phyloP scores from a whole-genome alignment of 2,888 invertebrate genomes.

The Drosophila stalkeri region DNA sequence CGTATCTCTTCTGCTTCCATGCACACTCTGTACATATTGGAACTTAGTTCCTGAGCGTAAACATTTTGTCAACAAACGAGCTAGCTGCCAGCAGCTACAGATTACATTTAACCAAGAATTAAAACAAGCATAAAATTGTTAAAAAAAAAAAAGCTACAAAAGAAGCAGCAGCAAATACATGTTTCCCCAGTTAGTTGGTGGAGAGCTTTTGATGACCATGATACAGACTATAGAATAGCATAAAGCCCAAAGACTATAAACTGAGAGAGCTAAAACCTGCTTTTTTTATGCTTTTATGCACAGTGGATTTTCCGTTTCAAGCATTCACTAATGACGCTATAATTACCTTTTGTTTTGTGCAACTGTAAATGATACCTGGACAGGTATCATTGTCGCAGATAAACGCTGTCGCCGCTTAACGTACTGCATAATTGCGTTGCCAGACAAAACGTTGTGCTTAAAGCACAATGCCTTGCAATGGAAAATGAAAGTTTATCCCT shows the following conservation, averaged over 20 bases:
- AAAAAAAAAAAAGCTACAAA: neutral
- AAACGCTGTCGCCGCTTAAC: conserved; percentile 60
- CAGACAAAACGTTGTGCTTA: conserved; percentile 47
- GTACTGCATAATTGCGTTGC: conserved; percentile 62
- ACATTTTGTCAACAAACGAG: conserved; percentile 17
- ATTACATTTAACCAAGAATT: conserved; percentile 31
- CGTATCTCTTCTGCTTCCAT: neutral
- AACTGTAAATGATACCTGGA: conserved; percentile 60
- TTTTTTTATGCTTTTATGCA: conserved; percentile 28
- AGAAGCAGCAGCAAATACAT: neutral
- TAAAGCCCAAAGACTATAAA: neutral
- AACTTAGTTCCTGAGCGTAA: conserved; percentile 4
- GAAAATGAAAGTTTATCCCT: conserved; percentile 48
- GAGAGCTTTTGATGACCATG: neutral
- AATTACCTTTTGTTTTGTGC: conserved; percentile 67
- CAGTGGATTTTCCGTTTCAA: conserved; percentile 55
- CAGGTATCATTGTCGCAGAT: conserved; percentile 54
- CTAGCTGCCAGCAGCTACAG: conserved; percentile 10
- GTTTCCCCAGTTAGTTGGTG: neutral
- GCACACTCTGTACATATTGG: conserved; percentile 12
- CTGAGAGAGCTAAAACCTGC: neutral
- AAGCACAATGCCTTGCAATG: conserved; percentile 33
- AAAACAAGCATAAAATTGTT: conserved; percentile 10
- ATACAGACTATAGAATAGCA: neutral
- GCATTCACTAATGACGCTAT: conserved; percentile 64